A percentile compares a stretch with the other conserved stretches of the same genome.
Evolutionary conservation across 2,113 vertebrate species (phyloP).

Genomic region (Gopherus evgoodei): DNA sequence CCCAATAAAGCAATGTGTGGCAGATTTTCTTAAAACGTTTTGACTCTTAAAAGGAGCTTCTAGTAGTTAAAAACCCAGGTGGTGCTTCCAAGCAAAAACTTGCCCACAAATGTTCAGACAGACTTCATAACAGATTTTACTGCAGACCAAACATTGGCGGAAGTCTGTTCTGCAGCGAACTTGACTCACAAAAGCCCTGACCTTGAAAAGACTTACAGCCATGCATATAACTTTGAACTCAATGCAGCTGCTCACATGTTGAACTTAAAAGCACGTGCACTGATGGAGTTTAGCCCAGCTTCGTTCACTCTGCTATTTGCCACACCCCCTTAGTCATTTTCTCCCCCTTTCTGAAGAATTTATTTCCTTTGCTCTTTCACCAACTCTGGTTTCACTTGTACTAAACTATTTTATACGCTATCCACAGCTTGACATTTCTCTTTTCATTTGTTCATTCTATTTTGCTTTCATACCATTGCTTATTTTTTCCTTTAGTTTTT

Average conservation of each 20-base stretch:
- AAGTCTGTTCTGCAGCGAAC: no score
- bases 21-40: neutral
- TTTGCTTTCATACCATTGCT: neutral
- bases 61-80: neutral
- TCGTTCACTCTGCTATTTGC: neutral
- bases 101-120: neutral
- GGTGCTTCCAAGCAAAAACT: neutral
- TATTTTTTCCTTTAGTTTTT: neutral
- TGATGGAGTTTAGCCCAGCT: neutral
- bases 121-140: neutral
- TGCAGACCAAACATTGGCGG: no score
- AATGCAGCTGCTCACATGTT: neutral
- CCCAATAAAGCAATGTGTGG: neutral
- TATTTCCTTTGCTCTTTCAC: neutral
- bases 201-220: no score
- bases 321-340: neutral
- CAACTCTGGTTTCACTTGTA: neutral
- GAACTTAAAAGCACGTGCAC: neutral
- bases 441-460: neutral
- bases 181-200: neutral
- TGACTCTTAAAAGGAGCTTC: neutral
- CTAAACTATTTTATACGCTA: neutral
- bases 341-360: neutral
- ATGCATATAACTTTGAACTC: neutral
- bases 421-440: neutral